A percentile compares a stretch with the other conserved stretches of the same genome.
Conservation (phyloP, 2,113 vertebrate genomes). For the Calypte anna region DNA sequence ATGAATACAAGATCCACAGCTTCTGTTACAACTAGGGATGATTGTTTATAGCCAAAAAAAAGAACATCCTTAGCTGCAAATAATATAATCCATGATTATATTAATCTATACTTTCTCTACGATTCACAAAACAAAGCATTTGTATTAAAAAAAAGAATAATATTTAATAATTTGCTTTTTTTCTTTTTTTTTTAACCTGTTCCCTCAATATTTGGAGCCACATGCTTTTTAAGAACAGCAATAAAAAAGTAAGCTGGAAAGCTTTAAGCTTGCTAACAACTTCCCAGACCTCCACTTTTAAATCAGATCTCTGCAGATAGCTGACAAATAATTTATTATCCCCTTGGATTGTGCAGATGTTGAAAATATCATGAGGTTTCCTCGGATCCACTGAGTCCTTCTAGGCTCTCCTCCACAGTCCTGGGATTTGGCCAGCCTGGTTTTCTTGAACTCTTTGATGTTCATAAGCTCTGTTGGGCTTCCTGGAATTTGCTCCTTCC, state of each 20-base stretch:
- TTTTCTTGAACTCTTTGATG: slow-evolving; percentile 52
- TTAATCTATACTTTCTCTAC: neutral
- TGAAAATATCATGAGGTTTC: slow-evolving; percentile 12
- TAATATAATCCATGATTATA: neutral
- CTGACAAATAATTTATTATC: slow-evolving; percentile 40
- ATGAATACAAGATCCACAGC: neutral
- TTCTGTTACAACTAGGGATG: neutral
- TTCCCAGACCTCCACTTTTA: neutral
- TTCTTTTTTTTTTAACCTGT: neutral
- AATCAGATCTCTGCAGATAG: neutral
- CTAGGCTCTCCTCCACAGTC: neutral
- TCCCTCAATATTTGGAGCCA: neutral
- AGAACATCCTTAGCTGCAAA: neutral
- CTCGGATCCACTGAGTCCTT: neutral
- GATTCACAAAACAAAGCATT: neutral
- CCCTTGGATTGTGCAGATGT: slow-evolving; percentile 36
- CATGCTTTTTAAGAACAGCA: neutral
- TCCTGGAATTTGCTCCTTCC: slow-evolving; percentile 64
- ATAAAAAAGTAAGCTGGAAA: neutral
- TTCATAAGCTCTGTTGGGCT: slow-evolving; percentile 50
- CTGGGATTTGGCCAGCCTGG: neutral
- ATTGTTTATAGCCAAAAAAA: neutral
- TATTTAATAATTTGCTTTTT: neutral
- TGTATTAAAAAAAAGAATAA: neutral
- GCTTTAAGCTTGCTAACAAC: neutral